Conservation (phyloP, 2,113 vertebrate species). For the Nesogale talazaci region DNA sequence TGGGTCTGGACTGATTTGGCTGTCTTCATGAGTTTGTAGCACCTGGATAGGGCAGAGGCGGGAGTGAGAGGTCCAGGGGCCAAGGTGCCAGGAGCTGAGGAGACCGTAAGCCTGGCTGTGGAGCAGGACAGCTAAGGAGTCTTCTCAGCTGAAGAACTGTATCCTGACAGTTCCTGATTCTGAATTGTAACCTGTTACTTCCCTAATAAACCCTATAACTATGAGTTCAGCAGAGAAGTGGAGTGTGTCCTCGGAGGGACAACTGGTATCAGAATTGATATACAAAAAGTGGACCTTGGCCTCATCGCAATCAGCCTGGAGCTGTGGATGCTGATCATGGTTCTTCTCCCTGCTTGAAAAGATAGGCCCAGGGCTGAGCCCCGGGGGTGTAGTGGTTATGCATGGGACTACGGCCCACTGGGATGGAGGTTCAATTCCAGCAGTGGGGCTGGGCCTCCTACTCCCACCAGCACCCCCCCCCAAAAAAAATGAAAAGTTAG, state of each 20-base stretch:
- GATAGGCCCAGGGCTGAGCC: background rate
- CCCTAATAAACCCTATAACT: background rate
- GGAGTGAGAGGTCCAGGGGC: too few species aligned
- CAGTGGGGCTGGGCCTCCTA: too few species aligned
- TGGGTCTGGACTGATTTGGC: background rate
- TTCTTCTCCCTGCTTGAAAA: background rate
- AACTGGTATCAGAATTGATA: background rate
- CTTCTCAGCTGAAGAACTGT: background rate
- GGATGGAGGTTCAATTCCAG: too few species aligned
- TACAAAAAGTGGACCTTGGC: background rate
- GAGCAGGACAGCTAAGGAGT: background rate
- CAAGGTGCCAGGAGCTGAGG: background rate
- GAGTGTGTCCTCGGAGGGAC: background rate
- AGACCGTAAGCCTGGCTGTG: background rate
- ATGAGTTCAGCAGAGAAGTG: background rate
- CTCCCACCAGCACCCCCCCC: too few species aligned
- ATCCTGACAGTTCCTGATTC: background rate
- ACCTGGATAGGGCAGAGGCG: background rate
- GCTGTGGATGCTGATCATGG: background rate
- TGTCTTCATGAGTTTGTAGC: background rate
- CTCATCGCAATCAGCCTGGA: background rate
- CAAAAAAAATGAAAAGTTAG: too few species aligned
- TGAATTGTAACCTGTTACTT: background rate
- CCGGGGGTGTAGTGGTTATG: too few species aligned
- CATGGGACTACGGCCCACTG: too few species aligned